Percentiles rank a stretch among this genome's conserved stretches.
phyloP scores from a whole-genome alignment of 2,113 vertebrate species.

The Nansenia antarctica region DNA sequence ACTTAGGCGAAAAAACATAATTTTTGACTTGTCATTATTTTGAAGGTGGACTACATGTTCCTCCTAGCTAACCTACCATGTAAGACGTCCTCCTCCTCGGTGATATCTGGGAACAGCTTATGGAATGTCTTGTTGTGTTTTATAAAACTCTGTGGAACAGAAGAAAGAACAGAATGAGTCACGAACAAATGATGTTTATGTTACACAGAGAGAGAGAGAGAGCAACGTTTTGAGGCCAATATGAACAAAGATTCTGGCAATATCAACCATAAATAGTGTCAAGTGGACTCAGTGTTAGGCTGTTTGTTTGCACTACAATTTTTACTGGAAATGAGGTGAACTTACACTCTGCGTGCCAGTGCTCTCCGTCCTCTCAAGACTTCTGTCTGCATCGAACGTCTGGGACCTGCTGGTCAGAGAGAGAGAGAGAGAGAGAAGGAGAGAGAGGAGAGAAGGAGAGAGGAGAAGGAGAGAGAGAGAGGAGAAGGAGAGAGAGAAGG shows the following conservation, averaged over 20 bases:
- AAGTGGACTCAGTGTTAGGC: background rate
- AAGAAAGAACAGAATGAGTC: background rate
- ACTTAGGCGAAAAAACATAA: too few relatives aligned
- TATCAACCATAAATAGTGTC: background rate
- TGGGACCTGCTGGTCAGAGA: conserved; percentile 60
- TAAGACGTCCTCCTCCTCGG: conserved; percentile 71
- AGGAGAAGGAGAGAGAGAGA: background rate
- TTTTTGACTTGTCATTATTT: too few relatives aligned
- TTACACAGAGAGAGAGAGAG: background rate
- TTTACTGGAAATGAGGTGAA: too few relatives aligned
- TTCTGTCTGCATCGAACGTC: conserved; percentile 63
- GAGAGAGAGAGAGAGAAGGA: too few relatives aligned
- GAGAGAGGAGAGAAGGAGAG: background rate
- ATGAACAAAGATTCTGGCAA: background rate
- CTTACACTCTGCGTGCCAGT: conserved; percentile 57
- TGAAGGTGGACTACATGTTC: too few relatives aligned
- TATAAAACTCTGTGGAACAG: conserved; percentile 68
- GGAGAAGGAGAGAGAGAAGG: background rate
- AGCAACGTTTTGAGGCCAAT: background rate
- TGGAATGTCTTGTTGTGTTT: conserved; percentile 80
- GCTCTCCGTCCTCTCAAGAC: conserved; percentile 58
- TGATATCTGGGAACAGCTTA: conserved; percentile 80
- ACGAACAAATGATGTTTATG: background rate
- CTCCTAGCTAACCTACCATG: conserved; percentile 81
- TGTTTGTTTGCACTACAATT: too few relatives aligned